Evolutionary conservation across 2,797 vertebrate species (phyloP), one percentile per base, ranked within the genome.

Genomic region (Notolepis coatsorum): DNA sequence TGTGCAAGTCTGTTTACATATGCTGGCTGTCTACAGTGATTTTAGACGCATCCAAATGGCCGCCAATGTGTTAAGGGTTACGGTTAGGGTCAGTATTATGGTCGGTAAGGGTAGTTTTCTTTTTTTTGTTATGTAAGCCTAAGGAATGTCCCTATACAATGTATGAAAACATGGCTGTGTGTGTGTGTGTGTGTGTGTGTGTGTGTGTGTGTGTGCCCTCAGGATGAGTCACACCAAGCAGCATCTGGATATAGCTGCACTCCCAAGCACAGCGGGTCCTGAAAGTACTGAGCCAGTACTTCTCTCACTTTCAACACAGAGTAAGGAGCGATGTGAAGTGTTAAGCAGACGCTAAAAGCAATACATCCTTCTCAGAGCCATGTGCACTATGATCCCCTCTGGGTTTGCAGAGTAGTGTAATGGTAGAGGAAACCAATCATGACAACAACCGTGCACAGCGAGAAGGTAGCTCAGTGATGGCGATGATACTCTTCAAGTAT

Each of bases 191-290:
- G 39, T 42, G 39, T 42, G 39, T 17, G 8, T 42, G 39, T 42
- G 39, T 42, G 39, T 42, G 39, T 17, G n/a, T 42, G 39, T 17
- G 39, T 42, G 39, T 42, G 17, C 70, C 80, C 71, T 68, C 61
- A 65, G 65, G 65, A 69, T 58, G 59, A 66, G 66, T 60, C 74
- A 75, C 73, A 67, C 65, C 1, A 42, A 58, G 73, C 71, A 50
- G 72, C 77, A 77, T 71, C 67, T 74, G 80, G 70, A 8, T 0
- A 8, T 0, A 68, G 51, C 66, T 58, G 31, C 56, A 56, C 53
- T 67, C 59, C 30, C n/a, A n/a, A 50, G 62, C 66, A 63, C 60
- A 46, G 6, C 45, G 47, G n/a, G n/a, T n/a, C n/a, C n/a, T n/a
- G n/a, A n/a, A n/a, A n/a, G n/a, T n/a, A n/a, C n/a, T n/a, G n/a